A percentile compares a stretch with the other conserved stretches of the same genome.
Conservation (phyloP, 2,113 vertebrate species). For the Chroicocephalus ridibundus region DNA sequence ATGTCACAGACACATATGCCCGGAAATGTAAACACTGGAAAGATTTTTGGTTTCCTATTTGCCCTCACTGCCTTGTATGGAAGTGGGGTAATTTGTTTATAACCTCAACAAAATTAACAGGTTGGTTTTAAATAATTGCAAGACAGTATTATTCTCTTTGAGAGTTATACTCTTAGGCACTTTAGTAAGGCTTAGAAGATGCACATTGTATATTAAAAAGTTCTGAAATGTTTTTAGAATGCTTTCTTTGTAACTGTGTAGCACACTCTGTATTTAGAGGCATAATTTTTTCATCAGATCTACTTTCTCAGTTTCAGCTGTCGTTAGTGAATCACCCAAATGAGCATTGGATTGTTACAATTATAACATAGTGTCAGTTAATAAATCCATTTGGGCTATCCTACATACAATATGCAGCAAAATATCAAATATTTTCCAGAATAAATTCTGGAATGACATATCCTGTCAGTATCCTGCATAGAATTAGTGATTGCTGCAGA, state of each 20-base stretch:
- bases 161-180: not conserved
- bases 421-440: not conserved
- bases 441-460: not conserved
- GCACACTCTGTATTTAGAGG: not conserved
- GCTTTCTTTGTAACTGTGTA: not conserved
- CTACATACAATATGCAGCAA: not conserved
- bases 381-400: not conserved
- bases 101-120: not conserved
- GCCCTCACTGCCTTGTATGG: not conserved
- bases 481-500: not conserved
- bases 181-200: not conserved
- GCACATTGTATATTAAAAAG: not conserved
- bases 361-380: not conserved
- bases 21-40: not conserved
- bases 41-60: not conserved
- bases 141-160: not conserved
- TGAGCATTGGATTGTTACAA: not conserved
- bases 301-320: not conserved
- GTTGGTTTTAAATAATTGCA: not conserved
- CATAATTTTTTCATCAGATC: not conserved
- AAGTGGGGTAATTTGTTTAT: not conserved
- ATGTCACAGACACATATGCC: not conserved
- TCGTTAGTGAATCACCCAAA: not conserved
- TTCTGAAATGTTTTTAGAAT: not conserved
- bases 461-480: not conserved